These are phyloP conservation scores for Pomacea canaliculata DNA, from an alignment of 2,888 invertebrate genomes.

Conservation along the genomic window DNA sequence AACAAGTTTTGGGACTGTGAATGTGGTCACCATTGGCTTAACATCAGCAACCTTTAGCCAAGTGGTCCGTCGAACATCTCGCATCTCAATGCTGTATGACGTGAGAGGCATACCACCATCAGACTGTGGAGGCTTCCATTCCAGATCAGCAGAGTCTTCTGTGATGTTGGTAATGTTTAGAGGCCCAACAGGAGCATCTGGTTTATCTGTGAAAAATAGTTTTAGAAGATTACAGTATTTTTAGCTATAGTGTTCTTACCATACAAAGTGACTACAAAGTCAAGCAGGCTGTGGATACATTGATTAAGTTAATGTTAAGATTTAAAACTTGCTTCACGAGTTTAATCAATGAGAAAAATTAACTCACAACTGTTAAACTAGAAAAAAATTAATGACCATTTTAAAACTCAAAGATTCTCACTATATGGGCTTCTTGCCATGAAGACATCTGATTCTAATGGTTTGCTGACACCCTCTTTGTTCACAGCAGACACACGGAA, in stretches of 20 bases:
- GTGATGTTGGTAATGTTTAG: conserved; percentile 53
- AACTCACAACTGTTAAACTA: no score
- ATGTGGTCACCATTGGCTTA: conserved; percentile 46
- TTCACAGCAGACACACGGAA: conserved; percentile 63
- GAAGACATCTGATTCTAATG: conserved; percentile 50
- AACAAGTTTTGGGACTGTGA: conserved; percentile 74
- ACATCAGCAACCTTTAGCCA: conserved; percentile 73
- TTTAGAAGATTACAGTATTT: no score
- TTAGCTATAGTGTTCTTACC: no score
- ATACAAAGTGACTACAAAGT: no score
- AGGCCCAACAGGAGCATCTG: conserved; percentile 57
- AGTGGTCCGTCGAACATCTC: conserved; percentile 91
- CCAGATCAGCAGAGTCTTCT: conserved; percentile 49
- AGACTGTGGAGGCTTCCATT: conserved; percentile 64
- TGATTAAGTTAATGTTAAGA: no score
- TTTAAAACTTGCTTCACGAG: no score
- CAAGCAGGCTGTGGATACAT: no score
- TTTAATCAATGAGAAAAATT: no score
- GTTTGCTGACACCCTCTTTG: conserved; percentile 51
- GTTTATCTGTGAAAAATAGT: conserved; percentile 52
- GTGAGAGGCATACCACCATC: conserved; percentile 66
- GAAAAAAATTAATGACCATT: background rate
- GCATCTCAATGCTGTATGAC: conserved; percentile 67
- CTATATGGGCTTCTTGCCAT: conserved; percentile 57
- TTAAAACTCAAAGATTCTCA: conserved; percentile 33